Evolutionary conservation across 2,113 vertebrate genomes (phyloP).

Genomic region (Redunca redunca): DNA sequence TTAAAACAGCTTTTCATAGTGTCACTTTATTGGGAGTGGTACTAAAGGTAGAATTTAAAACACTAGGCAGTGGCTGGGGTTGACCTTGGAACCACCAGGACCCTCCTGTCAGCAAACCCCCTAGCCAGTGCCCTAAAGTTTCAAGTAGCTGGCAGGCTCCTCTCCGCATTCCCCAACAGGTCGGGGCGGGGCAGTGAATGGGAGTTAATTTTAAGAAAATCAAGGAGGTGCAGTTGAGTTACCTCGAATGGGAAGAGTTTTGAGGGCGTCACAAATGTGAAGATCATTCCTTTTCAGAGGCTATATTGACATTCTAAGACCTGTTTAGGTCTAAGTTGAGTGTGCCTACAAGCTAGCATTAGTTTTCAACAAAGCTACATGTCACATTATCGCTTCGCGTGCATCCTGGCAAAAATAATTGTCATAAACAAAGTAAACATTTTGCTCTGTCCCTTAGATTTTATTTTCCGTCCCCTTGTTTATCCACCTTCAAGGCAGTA

Average conservation of each 20-base stretch:
- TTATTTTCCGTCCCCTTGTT: background rate
- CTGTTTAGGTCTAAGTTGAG: background rate
- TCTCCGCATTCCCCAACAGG: background rate
- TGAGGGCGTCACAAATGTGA: background rate
- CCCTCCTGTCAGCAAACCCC: too few species aligned
- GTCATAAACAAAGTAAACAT: background rate
- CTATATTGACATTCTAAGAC: background rate
- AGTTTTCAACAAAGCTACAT: background rate
- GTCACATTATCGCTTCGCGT: background rate
- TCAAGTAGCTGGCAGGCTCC: background rate
- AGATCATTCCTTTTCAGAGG: background rate
- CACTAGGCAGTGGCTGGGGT: accelerated
- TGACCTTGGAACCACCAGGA: background rate
- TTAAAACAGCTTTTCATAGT: background rate
- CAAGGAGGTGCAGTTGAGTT: background rate
- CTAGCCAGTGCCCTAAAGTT: background rate
- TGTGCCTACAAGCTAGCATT: background rate
- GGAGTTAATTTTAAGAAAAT: background rate
- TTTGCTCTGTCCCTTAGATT: background rate
- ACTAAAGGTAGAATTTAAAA: background rate
- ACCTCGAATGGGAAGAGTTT: background rate
- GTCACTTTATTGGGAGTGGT: background rate
- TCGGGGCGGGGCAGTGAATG: accelerated
- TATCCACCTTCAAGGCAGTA: background rate
- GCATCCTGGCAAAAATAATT: background rate